Evolutionary conservation across 2,888 invertebrate species (phyloP).

Genomic region (Temnothorax ravouxi): DNA sequence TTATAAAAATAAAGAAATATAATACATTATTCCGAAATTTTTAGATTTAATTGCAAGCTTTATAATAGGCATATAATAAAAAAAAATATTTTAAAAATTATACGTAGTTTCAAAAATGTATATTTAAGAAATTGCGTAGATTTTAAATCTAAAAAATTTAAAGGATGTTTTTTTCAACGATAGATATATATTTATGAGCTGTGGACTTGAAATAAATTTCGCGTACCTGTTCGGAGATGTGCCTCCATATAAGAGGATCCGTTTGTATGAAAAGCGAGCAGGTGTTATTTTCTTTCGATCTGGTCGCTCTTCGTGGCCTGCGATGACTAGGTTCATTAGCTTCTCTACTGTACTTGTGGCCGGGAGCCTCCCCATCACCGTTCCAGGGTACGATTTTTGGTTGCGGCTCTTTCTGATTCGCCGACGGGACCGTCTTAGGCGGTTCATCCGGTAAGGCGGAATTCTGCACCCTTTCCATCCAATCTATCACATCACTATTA

Average conservation of each 20-base stretch:
- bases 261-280: slow-evolving; percentile 99
- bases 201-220: neutral
- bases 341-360: slow-evolving; percentile 93
- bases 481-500: slow-evolving; percentile 92
- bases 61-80: neutral
- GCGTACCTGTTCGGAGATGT: slow-evolving; percentile 94
- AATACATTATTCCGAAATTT: neutral
- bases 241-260: slow-evolving; percentile 98
- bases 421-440: slow-evolving; percentile 75
- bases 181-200: neutral
- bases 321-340: slow-evolving; percentile 89
- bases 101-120: neutral
- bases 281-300: slow-evolving; percentile 92
- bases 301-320: slow-evolving; percentile 88
- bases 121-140: neutral
- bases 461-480: slow-evolving; percentile 97
- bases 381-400: slow-evolving; percentile 78
- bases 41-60: neutral
- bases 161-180: neutral
- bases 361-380: slow-evolving; percentile 86
- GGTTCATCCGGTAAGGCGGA: slow-evolving; percentile 86
- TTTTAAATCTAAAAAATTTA: slow-evolving; percentile 18
- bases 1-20: neutral
- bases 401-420: slow-evolving; percentile 87
- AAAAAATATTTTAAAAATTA: neutral